These are phyloP conservation scores for Tethya wilhelma DNA, from an alignment of 37 sponge, comb jelly and placozoan species.

Conservation along the genomic window DNA sequence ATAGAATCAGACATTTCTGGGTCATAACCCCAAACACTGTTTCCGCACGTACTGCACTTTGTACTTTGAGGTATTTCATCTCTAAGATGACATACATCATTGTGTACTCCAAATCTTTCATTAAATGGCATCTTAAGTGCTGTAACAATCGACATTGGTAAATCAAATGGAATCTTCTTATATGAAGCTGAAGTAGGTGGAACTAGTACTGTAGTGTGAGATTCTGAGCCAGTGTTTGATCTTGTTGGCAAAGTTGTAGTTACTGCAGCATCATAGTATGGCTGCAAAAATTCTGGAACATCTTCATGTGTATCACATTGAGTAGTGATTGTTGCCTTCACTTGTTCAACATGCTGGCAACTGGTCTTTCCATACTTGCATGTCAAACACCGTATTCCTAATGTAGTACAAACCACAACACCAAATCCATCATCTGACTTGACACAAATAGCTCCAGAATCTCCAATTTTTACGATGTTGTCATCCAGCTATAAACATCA, in stretches of 20 bases:
- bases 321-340: background rate
- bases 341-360: background rate
- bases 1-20: too few relatives aligned
- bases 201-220: too few relatives aligned
- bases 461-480: background rate
- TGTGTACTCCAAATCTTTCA: too few relatives aligned
- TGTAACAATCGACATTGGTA: background rate
- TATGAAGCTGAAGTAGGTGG: background rate
- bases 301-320: background rate
- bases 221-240: too few relatives aligned
- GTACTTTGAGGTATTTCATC: too few relatives aligned
- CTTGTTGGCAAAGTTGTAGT: too few relatives aligned
- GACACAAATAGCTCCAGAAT: background rate
- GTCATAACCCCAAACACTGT: too few relatives aligned
- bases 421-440: background rate
- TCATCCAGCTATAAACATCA: background rate
- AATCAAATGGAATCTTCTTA: background rate
- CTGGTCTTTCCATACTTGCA: background rate
- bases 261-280: too few relatives aligned
- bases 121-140: background rate
- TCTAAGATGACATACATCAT: too few relatives aligned
- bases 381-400: background rate
- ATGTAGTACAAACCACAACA: background rate
- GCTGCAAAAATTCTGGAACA: background rate
- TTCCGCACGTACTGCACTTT: too few relatives aligned